Base-by-base conservation (phyloP, 2,888 invertebrate species). In the Apamea crenata region DNA sequence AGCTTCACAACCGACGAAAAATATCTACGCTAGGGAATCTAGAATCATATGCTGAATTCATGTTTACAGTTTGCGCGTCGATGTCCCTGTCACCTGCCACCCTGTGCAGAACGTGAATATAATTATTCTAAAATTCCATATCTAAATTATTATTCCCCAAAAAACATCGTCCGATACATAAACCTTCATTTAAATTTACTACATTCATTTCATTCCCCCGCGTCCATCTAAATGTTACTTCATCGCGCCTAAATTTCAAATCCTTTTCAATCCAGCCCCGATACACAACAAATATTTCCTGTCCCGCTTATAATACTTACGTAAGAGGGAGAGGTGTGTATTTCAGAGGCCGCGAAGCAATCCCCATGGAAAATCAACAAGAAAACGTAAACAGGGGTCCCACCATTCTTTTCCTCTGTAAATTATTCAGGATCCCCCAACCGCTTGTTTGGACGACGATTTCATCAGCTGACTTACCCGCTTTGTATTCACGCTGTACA, bases 281-380 rank as follows among this genome's bases (percentile, higher is more conserved):
- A 89, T 91, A 90, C 81, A 88, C 91, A 91, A 90, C 90, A 90
- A 91, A 86, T 83, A 83, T 87, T 69, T 81, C 76, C 83, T 80
- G 78, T 94, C 92, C 82, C 88, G 76, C 79, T 93, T 89, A 44
- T 80, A 68, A 66, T 50, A 66, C 76, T 65, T 77, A 85, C 61
- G 90, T 82, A 77, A 85, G 88, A 94, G 79, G 68, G 91, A 88
- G 93, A 93, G 53, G 87, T 86, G 85, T 76, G 88, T 59, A 59
- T 88, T 77, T 68, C 72, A 80, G 73, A 83, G 88, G 86, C 84
- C 84, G 88, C 88, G 90, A 89, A 90, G 90, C 92, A 91, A 91
- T 93, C 92, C 93, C 94, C 86, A 90, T 89, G 93, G 93, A 94
- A 95, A 94, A 94, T 94, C 94, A 94, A 94, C 94, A 94, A 91